These are phyloP conservation scores for Pantala flavescens DNA, from an alignment of 1,140 invertebrate genomes.

Conservation along the genomic window DNA sequence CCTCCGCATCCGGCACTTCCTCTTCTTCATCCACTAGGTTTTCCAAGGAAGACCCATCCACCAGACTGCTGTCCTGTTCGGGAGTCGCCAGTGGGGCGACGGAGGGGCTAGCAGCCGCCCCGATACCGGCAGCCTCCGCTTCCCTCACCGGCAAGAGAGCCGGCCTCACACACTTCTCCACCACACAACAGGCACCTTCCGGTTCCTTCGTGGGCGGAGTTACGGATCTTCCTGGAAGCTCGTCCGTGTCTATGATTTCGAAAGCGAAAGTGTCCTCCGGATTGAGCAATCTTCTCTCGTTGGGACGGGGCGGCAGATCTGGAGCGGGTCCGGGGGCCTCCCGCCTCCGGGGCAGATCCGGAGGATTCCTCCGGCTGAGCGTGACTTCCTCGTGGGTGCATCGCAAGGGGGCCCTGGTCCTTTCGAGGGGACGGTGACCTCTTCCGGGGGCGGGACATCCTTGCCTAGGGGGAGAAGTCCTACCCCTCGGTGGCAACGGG, in stretches of 20 bases:
- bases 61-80: conserved; percentile 45
- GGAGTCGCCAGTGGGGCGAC: conserved; percentile 47
- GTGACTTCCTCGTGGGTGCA: background rate
- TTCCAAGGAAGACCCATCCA: conserved; percentile 37
- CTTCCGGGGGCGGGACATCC: background rate
- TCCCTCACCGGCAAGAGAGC: conserved; percentile 15
- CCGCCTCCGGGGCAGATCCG: background rate
- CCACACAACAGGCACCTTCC: background rate
- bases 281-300: conserved; percentile 27
- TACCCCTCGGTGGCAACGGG: conserved; percentile 31
- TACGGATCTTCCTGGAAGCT: conserved; percentile 25
- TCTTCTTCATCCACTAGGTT: conserved; percentile 25
- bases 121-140: conserved; percentile 20
- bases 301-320: conserved; percentile 25
- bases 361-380: background rate
- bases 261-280: conserved; percentile 65
- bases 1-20: conserved; percentile 15
- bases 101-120: conserved; percentile 20
- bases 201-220: background rate
- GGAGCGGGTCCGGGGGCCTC: conserved; percentile 14
- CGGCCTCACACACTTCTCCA: background rate
- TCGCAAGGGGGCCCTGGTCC: conserved; percentile 25
- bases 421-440: conserved; percentile 27
- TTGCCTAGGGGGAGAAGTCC: conserved; percentile 20
- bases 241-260: conserved; percentile 67